Percentiles rank a stretch among this genome's conserved stretches.
These are phyloP conservation scores for Lasioglossum morio DNA, from an alignment of 2,888 invertebrate species.

Conservation along the genomic window DNA sequence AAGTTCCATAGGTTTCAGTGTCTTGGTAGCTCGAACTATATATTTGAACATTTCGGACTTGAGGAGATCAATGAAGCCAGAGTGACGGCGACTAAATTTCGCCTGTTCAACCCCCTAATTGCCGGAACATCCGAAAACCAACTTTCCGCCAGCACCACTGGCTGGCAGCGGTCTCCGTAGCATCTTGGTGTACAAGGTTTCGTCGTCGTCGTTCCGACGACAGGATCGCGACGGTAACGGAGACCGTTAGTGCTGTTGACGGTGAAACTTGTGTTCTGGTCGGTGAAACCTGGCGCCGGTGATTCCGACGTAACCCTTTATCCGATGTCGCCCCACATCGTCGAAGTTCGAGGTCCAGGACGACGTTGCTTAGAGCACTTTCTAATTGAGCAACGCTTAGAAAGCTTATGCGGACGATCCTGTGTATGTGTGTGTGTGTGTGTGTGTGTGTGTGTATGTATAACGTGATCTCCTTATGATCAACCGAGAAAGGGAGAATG, in stretches of 20 bases:
- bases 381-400: conserved; percentile 58
- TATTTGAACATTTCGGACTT: neutral
- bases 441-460: neutral
- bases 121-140: neutral
- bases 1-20: too few relatives aligned
- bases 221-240: neutral
- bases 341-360: conserved; percentile 8
- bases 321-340: conserved; percentile 1
- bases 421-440: neutral
- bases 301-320: conserved; percentile 12
- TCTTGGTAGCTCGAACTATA: neutral
- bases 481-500: neutral
- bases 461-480: neutral
- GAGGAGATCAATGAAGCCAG: neutral
- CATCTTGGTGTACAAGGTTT: conserved; percentile 5
- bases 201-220: neutral
- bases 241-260: neutral
- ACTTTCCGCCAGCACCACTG: neutral
- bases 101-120: neutral
- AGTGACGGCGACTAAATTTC: neutral
- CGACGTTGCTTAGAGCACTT: conserved; percentile 43
- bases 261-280: conserved; percentile 1
- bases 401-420: conserved; percentile 32
- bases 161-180: neutral
- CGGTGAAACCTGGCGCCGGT: conserved; percentile 3